Evolutionary conservation across 2,797 vertebrate genomes (phyloP), one percentile per base, ranked within the genome.

Genomic region (Sebastes cheni): DNA sequence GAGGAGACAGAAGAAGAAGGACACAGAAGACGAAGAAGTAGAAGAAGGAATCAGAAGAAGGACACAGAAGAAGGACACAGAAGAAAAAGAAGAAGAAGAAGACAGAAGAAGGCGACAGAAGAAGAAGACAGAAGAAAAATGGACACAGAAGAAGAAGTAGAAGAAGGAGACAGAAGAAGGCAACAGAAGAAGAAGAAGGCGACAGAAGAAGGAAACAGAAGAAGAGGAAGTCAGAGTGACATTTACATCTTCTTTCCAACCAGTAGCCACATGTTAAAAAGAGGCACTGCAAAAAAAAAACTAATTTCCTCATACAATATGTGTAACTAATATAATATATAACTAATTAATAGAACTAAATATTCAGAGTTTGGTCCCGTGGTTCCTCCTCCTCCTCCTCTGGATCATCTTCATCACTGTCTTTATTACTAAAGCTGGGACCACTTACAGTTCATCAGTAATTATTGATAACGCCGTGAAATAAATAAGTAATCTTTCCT

Each of bases 151-250:
- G 27, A 29, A 29, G 27, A 29, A 29, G 27, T 4, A 32, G 30
- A 9, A 32, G 32, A 30, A 30, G 30, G 0, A 3, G 8, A 32
- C 2, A 32, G 32, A 9, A 32, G 30, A 32, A 32, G 29, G 29
- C 0, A 0, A 3, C 4, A 39, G 36, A 39, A 36, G 36, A 5
- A 36, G 36, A 13, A 13, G 12, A 5, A 2, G 8, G 34, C 2
- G 2, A 4, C 34, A 25, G 23, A 25, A 27, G 36, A 13, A 36
- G 36, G 4, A 13, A 2, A 36, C 36, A 36, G 13, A 14, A 42
- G 42, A 0, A 46, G 14, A 18, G 3, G 10, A 20, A 25, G 6
- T 39, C 39, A 42, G 10, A 27, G 27, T 16, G 16, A 16, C 2
- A 29, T 50, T 46, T 27, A 5, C 36, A 67, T 67, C 39, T 29